A percentile compares a stretch with the other conserved stretches of the same genome.
Evolutionary conservation across 2,888 invertebrate genomes (phyloP).

Genomic region (Taphrorychus bicolor): DNA sequence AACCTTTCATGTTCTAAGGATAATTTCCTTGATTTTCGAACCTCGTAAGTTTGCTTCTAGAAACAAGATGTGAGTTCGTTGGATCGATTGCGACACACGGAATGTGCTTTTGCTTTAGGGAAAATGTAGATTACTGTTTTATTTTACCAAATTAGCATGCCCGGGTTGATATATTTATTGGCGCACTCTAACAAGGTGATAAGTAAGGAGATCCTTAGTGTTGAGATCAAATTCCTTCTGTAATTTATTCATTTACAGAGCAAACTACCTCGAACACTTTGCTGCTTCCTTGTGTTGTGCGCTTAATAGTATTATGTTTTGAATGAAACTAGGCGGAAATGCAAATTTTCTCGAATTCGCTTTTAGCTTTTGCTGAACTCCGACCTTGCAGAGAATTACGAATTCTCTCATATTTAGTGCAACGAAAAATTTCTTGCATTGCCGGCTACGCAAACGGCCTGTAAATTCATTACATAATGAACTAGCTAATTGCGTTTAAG

Average conservation of each 20-base stretch:
- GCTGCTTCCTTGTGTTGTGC: constrained; percentile 28
- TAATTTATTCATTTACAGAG: constrained; percentile 40
- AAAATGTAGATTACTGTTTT: too few species aligned
- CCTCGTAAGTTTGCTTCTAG: neutral
- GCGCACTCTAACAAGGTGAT: constrained; percentile 30
- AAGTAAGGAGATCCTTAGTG: constrained; percentile 32
- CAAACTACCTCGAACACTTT: constrained; percentile 36
- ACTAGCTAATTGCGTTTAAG: constrained; percentile 3
- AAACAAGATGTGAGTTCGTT: neutral
- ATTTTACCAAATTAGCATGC: constrained; percentile 18
- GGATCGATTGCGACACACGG: too few species aligned
- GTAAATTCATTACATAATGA: neutral
- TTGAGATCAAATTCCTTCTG: constrained; percentile 24
- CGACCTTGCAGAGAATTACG: neutral
- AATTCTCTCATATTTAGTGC: neutral
- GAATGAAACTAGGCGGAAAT: constrained; percentile 28
- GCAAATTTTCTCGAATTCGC: constrained; percentile 25
- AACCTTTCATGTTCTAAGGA: neutral
- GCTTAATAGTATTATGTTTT: constrained; percentile 31
- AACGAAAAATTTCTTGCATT: neutral
- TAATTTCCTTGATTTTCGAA: constrained; percentile 4
- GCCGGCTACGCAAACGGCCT: neutral
- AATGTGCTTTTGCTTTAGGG: too few species aligned
- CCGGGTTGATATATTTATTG: constrained; percentile 18
- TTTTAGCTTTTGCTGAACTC: constrained; percentile 4